These are phyloP conservation scores for Uropetala carovei DNA, from an alignment of 2,888 invertebrate species.

Conservation along the genomic window DNA sequence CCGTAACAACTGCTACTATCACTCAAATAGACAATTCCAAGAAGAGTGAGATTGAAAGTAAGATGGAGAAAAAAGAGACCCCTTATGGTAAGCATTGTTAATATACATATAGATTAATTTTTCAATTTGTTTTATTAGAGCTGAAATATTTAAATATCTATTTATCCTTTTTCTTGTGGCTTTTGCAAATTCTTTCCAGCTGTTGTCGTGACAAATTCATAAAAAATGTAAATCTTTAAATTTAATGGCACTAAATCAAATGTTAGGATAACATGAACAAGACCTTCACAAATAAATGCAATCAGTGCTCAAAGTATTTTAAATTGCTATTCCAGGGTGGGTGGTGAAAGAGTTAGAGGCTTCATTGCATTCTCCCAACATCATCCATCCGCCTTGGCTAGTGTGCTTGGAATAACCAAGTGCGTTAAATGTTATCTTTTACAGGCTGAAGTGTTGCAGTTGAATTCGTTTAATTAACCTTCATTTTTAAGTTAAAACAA, in stretches of 20 bases:
- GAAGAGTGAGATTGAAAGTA: slow-evolving; percentile 77
- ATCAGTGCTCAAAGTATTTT: background rate
- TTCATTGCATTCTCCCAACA: slow-evolving; percentile 11
- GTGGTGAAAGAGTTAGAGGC: background rate
- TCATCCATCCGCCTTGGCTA: background rate
- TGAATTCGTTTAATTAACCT: slow-evolving; percentile 13
- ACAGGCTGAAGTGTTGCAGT: slow-evolving; percentile 49
- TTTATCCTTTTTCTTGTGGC: background rate
- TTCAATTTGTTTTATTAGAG: background rate
- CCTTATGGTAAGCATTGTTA: slow-evolving; percentile 88
- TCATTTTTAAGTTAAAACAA: slow-evolving; percentile 38
- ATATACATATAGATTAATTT: background rate
- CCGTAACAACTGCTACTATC: slow-evolving; percentile 73
- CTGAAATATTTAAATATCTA: background rate
- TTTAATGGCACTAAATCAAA: background rate
- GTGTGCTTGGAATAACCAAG: background rate
- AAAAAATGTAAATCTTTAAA: background rate
- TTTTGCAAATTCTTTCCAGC: background rate
- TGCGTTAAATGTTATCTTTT: slow-evolving; percentile 31
- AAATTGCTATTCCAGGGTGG: slow-evolving; percentile 23
- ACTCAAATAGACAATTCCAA: slow-evolving; percentile 73
- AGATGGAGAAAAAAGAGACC: slow-evolving; percentile 93
- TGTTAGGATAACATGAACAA: background rate
- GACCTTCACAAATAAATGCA: background rate
- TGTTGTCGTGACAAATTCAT: background rate